Base-by-base conservation (phyloP, 2,113 vertebrate species). In the Nettapus auritus region DNA sequence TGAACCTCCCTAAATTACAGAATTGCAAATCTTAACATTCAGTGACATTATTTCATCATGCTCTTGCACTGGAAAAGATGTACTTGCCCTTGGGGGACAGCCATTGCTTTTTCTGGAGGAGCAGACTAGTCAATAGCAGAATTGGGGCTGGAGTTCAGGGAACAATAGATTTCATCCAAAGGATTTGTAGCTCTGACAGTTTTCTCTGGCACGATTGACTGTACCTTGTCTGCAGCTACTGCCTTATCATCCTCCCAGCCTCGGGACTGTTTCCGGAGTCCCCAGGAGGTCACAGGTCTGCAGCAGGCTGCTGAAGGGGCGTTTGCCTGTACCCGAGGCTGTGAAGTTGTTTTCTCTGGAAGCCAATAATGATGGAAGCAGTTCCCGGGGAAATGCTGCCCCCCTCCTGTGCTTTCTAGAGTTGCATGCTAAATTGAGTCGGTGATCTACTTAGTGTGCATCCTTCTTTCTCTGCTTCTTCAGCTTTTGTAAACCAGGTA, bases 321-420 rank as follows among this genome's bases (percentile, higher is more conserved):
- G 14, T 42, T 78, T 71, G 34, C 38, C n/a, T 74, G n/a, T 1
- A 0, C 48, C 31, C 31, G 0, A 0, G 22, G 6, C 75, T 69
- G 75, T 52, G 33, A 22, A 53, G 63, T 9, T 0, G 0, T 53
- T 91, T 48, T 38, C 14, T 88, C 38, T 68, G 34, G 26, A 17
- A 0, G 4, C 85, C 44, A 50, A 5, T n/a, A 4, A 21, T 66
- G 59, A 62, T 46, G 76, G 20, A 18, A 57, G 80, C 57, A 23
- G 66, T 95, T 96, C 53, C 62, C 36, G 8, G 84, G n/a, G 94
- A 87, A 90, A 90, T 93, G 74, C 96, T 93, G 95, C 96, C 96
- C 94, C n/a, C 62, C 94, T 92, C 66, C 63, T 83, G 95, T 81
- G 92, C 88, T 69, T 57, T 77, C 55, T 80, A 88, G 26, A 20